phyloP scores from a whole-genome alignment of 2,888 invertebrate genomes.

The Nasonovia ribisnigri region DNA sequence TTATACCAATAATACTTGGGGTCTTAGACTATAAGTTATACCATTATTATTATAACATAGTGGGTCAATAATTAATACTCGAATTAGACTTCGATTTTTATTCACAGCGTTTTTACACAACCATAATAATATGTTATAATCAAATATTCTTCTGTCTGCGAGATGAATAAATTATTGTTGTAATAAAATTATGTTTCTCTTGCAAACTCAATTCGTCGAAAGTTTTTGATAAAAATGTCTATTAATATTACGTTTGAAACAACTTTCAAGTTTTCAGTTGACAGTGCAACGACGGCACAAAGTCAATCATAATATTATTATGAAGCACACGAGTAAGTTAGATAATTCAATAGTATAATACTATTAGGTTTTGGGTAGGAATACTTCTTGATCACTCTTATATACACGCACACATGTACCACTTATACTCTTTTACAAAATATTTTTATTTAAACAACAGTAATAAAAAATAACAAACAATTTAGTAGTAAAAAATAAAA shows the following conservation, averaged over 20 bases:
- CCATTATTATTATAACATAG: not conserved
- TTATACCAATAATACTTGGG: not conserved
- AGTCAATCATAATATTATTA: constrained; percentile 3
- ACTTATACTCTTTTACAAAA: constrained; percentile 46
- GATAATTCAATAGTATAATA: not conserved
- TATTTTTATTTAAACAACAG: constrained; percentile 34
- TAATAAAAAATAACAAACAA: constrained; percentile 1
- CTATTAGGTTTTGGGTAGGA: not conserved
- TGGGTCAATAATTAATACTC: not conserved
- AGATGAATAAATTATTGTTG: not conserved
- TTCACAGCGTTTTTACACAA: not conserved
- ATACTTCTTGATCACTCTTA: not conserved
- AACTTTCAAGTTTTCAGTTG: not conserved
- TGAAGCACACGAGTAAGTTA: not conserved
- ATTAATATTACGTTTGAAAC: not conserved
- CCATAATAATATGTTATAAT: not conserved
- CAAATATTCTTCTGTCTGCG: not conserved
- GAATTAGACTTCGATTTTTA: not conserved
- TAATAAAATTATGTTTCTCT: not conserved
- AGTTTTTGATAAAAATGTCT: not conserved
- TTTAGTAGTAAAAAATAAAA: not conserved
- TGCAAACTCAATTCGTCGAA: not conserved
- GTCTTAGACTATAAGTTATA: not conserved
- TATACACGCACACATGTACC: not conserved
- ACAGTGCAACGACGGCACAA: not conserved